These are phyloP conservation scores for Carassius gibelio DNA, from an alignment of 2,113 vertebrate species.

Conservation along the genomic window DNA sequence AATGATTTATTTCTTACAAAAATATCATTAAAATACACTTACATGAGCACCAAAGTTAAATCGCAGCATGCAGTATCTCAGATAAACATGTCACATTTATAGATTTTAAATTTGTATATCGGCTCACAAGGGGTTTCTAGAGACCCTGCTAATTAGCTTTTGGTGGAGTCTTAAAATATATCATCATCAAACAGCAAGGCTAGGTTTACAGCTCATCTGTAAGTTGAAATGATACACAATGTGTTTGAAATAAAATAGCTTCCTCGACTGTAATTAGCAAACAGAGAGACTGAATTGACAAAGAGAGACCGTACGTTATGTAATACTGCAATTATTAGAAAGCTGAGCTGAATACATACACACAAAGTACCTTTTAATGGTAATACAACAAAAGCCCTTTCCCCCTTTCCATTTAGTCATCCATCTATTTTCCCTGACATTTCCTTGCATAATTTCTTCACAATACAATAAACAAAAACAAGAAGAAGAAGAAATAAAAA, in stretches of 20 bases:
- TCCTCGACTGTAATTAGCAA: conserved; percentile 19
- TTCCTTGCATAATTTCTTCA: conserved; percentile 39
- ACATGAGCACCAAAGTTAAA: conserved; percentile 47
- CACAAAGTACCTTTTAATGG: conserved; percentile 41
- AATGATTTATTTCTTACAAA: conserved; percentile 59
- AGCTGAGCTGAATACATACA: conserved; percentile 46
- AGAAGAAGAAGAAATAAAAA: not conserved
- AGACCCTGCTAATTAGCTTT: conserved; percentile 3
- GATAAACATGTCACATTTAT: conserved; percentile 36
- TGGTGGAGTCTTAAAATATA: conserved; percentile 2
- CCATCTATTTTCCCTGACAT: conserved; percentile 48
- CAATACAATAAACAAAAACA: conserved; percentile 40
- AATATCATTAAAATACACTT: conserved; percentile 55
- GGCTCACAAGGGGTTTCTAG: conserved; percentile 23
- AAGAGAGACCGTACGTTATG: conserved; percentile 19
- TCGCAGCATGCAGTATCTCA: conserved; percentile 47
- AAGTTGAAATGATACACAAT: not conserved
- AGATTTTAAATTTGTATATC: not conserved
- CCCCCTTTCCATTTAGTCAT: conserved; percentile 37
- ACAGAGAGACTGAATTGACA: conserved; percentile 35
- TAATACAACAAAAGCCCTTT: conserved; percentile 40
- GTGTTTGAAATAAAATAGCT: conserved; percentile 19
- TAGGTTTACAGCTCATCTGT: not conserved
- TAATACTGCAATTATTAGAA: conserved; percentile 59
- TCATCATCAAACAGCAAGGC: not conserved